phyloP scores from a whole-genome alignment of 2,797 vertebrate species.

The Cirrhinus molitorella region DNA sequence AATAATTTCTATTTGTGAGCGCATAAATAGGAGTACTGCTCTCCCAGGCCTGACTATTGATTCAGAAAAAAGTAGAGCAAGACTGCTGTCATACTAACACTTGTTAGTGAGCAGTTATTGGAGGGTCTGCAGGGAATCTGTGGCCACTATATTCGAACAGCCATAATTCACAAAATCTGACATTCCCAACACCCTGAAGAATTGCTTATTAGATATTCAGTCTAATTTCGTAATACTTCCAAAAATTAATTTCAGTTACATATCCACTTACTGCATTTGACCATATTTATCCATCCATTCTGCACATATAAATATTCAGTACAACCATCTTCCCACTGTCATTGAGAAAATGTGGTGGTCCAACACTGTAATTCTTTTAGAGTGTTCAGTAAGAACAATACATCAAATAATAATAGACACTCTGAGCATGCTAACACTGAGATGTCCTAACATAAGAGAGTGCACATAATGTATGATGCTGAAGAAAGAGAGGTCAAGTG shows the following conservation, averaged over 20 bases:
- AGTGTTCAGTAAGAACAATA: neutral
- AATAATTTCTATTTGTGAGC: neutral
- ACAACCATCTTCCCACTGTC: neutral
- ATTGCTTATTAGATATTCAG: too few species aligned
- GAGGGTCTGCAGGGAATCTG: neutral
- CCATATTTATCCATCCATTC: neutral
- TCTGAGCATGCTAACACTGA: neutral
- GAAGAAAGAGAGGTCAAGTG: neutral
- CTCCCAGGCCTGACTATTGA: neutral
- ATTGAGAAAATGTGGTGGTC: too few species aligned
- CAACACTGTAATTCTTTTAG: too few species aligned
- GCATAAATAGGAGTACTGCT: slow-evolving; percentile 13
- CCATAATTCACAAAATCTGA: neutral
- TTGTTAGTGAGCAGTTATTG: slow-evolving; percentile 9
- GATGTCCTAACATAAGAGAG: neutral
- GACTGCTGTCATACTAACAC: neutral
- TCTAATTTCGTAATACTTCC: neutral
- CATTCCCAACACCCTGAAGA: neutral
- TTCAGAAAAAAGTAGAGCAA: slow-evolving; percentile 34
- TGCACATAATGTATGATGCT: neutral
- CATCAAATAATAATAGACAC: neutral
- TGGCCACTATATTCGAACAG: neutral
- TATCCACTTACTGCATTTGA: neutral
- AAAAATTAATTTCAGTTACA: neutral
- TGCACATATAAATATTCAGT: neutral